These are phyloP conservation scores for Chitala chitala DNA, from an alignment of 2,113 vertebrate genomes.

Conservation along the genomic window DNA sequence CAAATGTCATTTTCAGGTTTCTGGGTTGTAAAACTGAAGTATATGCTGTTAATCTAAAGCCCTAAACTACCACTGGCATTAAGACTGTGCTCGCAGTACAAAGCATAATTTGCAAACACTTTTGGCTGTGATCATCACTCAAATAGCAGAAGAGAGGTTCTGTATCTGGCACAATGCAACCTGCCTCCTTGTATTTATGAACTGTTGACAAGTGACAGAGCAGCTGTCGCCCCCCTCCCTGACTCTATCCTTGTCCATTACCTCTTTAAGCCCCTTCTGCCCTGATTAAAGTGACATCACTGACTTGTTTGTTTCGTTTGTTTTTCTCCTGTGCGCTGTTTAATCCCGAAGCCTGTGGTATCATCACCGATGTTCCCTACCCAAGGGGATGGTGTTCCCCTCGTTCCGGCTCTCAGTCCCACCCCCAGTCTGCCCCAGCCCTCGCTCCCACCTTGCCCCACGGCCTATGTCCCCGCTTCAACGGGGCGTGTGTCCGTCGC, in stretches of 20 bases:
- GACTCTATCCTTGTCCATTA: background rate
- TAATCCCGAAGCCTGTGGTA: constrained; percentile 71
- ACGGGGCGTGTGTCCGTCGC: constrained; percentile 55
- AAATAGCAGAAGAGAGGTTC: background rate
- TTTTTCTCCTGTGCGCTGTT: constrained; percentile 56
- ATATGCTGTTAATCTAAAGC: background rate
- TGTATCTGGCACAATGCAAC: no score
- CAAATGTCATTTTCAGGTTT: background rate
- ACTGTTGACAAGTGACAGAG: background rate
- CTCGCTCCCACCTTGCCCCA: constrained; percentile 47
- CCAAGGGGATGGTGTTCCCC: constrained; percentile 63
- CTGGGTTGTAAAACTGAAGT: background rate
- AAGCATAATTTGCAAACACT: background rate
- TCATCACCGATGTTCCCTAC: constrained; percentile 65
- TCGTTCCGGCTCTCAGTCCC: constrained; percentile 24
- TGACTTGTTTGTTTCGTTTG: constrained; percentile 35
- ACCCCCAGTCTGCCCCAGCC: constrained; percentile 26
- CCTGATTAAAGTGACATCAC: no score
- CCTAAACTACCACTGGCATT: background rate
- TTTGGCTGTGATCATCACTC: background rate
- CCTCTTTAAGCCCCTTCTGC: background rate
- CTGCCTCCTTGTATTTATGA: background rate
- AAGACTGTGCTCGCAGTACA: background rate
- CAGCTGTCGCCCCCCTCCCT: background rate
- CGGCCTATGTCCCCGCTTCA: constrained; percentile 59